Base-by-base conservation (phyloP, 2,113 vertebrate species). In the Centropus bengalensis region DNA sequence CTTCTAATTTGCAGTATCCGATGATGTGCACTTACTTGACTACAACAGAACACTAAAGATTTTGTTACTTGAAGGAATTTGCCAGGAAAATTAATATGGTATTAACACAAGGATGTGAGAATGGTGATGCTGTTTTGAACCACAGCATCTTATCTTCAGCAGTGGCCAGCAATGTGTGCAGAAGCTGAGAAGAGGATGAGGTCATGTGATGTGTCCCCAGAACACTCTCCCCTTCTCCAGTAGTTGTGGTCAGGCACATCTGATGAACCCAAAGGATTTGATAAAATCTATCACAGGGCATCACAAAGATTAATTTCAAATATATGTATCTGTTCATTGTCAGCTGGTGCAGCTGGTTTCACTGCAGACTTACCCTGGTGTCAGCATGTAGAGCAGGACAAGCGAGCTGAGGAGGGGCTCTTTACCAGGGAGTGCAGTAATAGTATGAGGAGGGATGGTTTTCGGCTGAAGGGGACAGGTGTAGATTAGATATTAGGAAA, bases 331-430 rank as follows among this genome's bases (percentile, higher is more conserved):
- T 71, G 36, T 36, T 36, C 36, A 23, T 23, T 38, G 14, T 32
- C 59, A 73, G 22, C 33, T 0, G 4, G 12, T 42, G 32, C 40
- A 54, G 44, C 17, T 60, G 44, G 18, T 56, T 84, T 84, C 82
- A 20, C 40, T 12, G 33, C 30, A 44, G 45, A 49, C 22, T 23
- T 66, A 19, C 36, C 36, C 36, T 7, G 28, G 24, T 1, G 1
- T 38, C 27, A 51, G 36, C 7, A 9, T 1, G 28, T 28, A 30
- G 28, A 47, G 11, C 1, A 0, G 10, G n/a, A 40, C 59, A n/a
- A 36, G 1, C 0, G 1, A 32, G 52, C 49, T 19, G 42, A 44
- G 42, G 42, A 44, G 42, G 42, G 42, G 42, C 42, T 44, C 42
- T 44, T 44, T 44, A 16, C 16, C 16, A 44, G 42, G 16, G 42